Conservation (phyloP, 2,797 vertebrate genomes). For the Cryptoblepharus egeriae region DNA sequence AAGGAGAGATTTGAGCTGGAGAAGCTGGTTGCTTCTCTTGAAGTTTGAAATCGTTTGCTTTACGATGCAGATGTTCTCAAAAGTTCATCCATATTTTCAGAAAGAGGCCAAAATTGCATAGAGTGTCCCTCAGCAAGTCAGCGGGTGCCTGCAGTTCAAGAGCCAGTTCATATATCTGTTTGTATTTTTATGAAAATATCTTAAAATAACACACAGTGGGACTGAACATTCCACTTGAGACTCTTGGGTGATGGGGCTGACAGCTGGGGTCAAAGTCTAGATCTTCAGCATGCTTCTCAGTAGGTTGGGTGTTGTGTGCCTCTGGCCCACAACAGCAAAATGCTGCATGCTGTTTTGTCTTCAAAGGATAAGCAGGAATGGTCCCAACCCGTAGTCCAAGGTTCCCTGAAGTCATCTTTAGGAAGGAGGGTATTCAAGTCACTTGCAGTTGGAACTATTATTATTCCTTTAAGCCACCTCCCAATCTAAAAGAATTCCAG, state of each 20-base stretch:
- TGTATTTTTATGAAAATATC: background rate
- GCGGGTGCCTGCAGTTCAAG: background rate
- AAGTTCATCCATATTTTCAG: background rate
- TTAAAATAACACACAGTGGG: background rate
- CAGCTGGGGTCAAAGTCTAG: background rate
- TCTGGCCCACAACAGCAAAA: background rate
- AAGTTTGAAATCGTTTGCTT: background rate
- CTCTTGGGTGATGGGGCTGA: background rate
- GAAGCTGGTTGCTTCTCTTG: background rate
- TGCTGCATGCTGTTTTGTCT: background rate
- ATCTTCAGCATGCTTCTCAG: background rate
- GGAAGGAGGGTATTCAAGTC: background rate
- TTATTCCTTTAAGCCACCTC: background rate
- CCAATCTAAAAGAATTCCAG: background rate
- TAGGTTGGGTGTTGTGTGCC: background rate
- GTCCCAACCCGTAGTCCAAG: background rate
- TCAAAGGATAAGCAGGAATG: background rate
- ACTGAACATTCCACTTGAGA: background rate
- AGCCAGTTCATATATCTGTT: slow-evolving; percentile 2
- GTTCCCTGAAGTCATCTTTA: background rate
- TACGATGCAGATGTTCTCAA: background rate
- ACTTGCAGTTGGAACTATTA: background rate
- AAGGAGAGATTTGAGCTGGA: background rate
- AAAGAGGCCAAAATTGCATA: background rate
- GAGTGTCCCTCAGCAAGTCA: background rate